Percentiles rank a stretch among this genome's conserved stretches.
Conservation (phyloP, 2,797 vertebrate species). For the Chloroceryle inda region DNA sequence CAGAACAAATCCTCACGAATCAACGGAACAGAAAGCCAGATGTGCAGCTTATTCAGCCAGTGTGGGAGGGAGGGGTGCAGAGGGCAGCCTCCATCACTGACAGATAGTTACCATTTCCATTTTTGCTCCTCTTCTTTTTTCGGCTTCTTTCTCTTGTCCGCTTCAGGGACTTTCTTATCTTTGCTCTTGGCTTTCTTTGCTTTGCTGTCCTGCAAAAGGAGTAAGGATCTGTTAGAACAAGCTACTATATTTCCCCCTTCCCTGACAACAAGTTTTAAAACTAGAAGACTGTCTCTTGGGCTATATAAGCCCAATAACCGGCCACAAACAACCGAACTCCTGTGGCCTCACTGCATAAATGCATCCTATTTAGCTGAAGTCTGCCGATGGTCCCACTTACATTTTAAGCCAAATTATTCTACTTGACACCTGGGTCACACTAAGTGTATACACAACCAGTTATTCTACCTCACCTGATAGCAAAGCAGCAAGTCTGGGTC, state of each 20-base stretch:
- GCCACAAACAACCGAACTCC: neutral
- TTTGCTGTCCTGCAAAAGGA: slow-evolving; percentile 86
- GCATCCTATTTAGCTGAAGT: neutral
- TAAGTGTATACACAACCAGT: neutral
- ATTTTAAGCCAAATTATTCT: neutral
- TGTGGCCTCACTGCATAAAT: neutral
- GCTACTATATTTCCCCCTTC: neutral
- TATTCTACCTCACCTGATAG: neutral
- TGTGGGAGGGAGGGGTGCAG: neutral
- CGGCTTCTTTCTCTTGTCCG: slow-evolving; percentile 90
- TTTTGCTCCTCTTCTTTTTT: slow-evolving; percentile 97
- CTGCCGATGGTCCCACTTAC: neutral
- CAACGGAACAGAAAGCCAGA: slow-evolving; percentile 18
- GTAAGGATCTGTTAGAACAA: neutral
- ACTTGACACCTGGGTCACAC: neutral
- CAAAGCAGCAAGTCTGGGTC: neutral
- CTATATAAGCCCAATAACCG: neutral
- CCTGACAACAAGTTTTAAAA: neutral
- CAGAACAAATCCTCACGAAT: slow-evolving; percentile 40
- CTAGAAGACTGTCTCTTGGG: neutral
- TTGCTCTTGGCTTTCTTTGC: slow-evolving; percentile 91
- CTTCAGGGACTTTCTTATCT: slow-evolving; percentile 85
- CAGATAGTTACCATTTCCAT: slow-evolving; percentile 92
- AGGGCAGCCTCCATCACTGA: neutral
- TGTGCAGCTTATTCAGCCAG: slow-evolving; percentile 16